Evolutionary conservation across 2,888 invertebrate genomes (phyloP).

Genomic region (Hermaeophaga mercurialis): DNA sequence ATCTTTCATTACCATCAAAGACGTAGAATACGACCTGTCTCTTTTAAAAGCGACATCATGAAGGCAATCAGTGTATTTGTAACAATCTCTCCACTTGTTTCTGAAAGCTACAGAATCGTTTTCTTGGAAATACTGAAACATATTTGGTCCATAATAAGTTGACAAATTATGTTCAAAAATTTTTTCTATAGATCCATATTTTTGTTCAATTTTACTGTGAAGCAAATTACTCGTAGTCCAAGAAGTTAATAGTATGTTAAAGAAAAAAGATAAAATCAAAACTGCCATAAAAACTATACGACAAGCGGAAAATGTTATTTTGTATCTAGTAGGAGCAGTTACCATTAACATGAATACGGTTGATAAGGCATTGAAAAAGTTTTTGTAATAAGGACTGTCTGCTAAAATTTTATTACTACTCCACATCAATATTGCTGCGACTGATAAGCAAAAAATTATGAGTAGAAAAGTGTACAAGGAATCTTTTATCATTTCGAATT

Average conservation of each 20-base stretch:
- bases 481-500: neutral
- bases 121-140: conserved; percentile 37
- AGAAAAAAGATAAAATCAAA: conserved; percentile 40
- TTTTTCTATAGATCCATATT: conserved; percentile 42
- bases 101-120: conserved; percentile 6
- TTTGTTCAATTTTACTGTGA: conserved; percentile 36
- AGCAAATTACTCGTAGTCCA: conserved; percentile 43
- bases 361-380: neutral
- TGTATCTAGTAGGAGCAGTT: neutral
- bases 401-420: neutral
- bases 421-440: neutral
- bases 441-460: neutral
- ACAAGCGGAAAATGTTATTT: neutral
- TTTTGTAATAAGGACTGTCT: neutral
- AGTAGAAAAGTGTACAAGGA: neutral
- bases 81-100: conserved; percentile 34
- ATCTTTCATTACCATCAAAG: conserved; percentile 45
- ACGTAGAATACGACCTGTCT: conserved; percentile 42
- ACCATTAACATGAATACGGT: neutral
- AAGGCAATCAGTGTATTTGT: conserved; percentile 40
- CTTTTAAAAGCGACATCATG: conserved; percentile 38
- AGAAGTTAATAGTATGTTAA: conserved; percentile 41
- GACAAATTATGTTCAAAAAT: conserved; percentile 40
- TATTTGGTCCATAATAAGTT: conserved; percentile 39
- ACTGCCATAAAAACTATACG: conserved; percentile 10